A percentile compares a stretch with the other conserved stretches of the same genome.
These are phyloP conservation scores for Pleuronectes platessa DNA, from an alignment of 2,113 vertebrate genomes.

Conservation along the genomic window DNA sequence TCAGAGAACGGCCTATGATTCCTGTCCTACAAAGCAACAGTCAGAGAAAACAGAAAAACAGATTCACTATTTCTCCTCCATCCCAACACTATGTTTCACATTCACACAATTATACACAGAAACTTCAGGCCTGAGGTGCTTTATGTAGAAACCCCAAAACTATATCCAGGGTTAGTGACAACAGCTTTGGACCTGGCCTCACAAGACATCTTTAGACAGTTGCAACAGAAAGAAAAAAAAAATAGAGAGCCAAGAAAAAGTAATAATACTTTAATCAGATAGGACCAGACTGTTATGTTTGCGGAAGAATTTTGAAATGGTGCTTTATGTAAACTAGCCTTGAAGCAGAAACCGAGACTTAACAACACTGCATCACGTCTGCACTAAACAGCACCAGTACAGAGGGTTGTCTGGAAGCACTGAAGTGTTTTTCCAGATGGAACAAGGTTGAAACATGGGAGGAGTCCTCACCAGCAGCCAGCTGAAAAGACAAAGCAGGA, in stretches of 20 bases:
- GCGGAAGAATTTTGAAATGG: background rate
- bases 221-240: background rate
- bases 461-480: conserved; percentile 4
- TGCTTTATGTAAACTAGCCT: background rate
- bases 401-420: background rate
- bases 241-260: no score
- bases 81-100: background rate
- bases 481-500: conserved; percentile 20
- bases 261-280: background rate
- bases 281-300: background rate
- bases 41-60: conserved; percentile 6
- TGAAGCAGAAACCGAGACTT: background rate
- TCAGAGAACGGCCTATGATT: no score
- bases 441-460: conserved; percentile 6
- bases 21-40: background rate
- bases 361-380: background rate
- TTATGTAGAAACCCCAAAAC: conserved; percentile 4
- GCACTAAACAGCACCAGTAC: background rate
- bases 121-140: background rate
- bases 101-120: background rate
- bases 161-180: conserved; percentile 23
- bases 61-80: conserved; percentile 6
- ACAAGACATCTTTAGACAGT: background rate
- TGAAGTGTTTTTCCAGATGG: conserved; percentile 20
- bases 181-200: background rate